Evolutionary conservation across 2,113 vertebrate species (phyloP), one percentile per base, ranked within the genome.

Genomic region (Butorides virescens): DNA sequence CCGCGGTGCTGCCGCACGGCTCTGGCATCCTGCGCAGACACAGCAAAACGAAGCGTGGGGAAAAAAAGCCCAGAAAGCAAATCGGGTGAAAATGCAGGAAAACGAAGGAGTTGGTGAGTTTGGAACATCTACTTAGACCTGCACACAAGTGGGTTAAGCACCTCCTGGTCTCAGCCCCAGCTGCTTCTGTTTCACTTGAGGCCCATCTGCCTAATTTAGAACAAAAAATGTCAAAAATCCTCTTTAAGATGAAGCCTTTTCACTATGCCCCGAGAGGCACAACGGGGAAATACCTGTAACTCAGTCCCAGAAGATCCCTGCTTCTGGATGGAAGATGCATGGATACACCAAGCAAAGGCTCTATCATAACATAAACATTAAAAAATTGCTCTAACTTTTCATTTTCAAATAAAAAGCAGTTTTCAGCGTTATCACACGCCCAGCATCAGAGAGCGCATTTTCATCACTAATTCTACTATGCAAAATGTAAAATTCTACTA

Each of bases 1-100:
- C 4, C 15, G 7, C 1, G 5, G 11, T 37, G 23, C 37, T 22
- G 15, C 34, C 27, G 39, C 6, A 1, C 36, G 8, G 2, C n/a
- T 18, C 49, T 5, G 13, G n/a, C 22, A 16, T 5, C 59, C 42
- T 5, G 32, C 4, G 5, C 39, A 25, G 59, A 67, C 0, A 0
- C 7, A 49, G 18, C 19, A 20, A 50, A 86, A 19, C 30, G 42
- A 66, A 49, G n/a, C 18, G 11, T 1, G 23, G 29, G 7, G 29
- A 59, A 32, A 32, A 32, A 72, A 29, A 77, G 78, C 34, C 26
- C 44, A 59, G 42, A 85, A 52, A 58, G 34, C 22, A 46, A 30
- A 47, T 18, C 0, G 1, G 61, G 26, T 18, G 27, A n/a, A 53
- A 29, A 53, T 7, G 22, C 16, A 42, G 34, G 39, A 55, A 74